Percentiles rank a stretch among this genome's conserved stretches.
Evolutionary conservation across 2,113 vertebrate genomes (phyloP).

Genomic region (Grammomys surdaster): DNA sequence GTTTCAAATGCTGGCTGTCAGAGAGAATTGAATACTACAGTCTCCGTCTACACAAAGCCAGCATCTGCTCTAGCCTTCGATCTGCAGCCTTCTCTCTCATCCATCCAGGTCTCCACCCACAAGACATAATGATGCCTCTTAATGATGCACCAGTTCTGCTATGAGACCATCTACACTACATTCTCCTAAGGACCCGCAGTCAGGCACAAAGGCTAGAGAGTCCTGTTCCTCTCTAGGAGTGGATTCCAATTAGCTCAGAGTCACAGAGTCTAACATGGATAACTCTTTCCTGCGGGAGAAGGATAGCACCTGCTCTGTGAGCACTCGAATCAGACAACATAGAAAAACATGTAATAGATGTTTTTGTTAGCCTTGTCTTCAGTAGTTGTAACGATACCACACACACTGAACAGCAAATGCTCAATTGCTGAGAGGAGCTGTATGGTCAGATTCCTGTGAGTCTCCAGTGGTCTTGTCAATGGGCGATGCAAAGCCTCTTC

Average conservation of each 20-base stretch:
- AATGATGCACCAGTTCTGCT: neutral
- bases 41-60: neutral
- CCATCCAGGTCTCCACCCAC: neutral
- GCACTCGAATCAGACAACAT: neutral
- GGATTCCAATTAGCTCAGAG: neutral
- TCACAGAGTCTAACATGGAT: neutral
- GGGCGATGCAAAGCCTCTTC: neutral
- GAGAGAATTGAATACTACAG: neutral
- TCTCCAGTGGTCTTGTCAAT: neutral
- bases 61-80: neutral
- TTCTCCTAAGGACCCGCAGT: neutral
- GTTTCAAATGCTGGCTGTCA: neutral
- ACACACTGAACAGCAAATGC: neutral
- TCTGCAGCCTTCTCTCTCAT: neutral
- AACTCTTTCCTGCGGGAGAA: neutral
- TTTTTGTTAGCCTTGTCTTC: neutral
- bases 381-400: neutral
- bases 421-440: neutral
- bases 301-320: neutral
- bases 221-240: too few relatives aligned
- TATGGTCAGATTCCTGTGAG: neutral
- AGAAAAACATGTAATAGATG: neutral
- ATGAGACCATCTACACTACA: fast-evolving
- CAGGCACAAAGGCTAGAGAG: neutral
- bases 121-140: neutral